Evolutionary conservation across 2,797 vertebrate species (phyloP).

Genomic region (Squalus acanthias): DNA sequence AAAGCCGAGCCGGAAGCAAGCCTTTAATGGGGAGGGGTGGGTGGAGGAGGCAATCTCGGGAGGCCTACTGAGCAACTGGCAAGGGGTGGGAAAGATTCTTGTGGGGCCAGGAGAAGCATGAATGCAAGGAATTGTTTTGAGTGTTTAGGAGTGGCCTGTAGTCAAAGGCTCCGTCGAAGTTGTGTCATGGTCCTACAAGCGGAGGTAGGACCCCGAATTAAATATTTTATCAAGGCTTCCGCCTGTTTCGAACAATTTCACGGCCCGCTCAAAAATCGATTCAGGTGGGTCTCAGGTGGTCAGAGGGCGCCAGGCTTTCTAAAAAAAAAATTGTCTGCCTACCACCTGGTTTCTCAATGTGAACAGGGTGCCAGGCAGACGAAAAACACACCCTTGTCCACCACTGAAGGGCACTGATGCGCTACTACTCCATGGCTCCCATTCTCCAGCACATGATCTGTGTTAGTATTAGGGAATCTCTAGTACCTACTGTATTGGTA

Average conservation of each 20-base stretch:
- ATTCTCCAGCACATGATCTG: background rate
- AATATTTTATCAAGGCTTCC: background rate
- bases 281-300: background rate
- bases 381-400: background rate
- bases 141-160: background rate
- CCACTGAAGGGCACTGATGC: background rate
- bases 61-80: background rate
- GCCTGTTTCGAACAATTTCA: background rate
- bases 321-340: background rate
- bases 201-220: background rate
- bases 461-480: background rate
- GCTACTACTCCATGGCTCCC: background rate
- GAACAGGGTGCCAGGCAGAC: background rate
- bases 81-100: background rate
- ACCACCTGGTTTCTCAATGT: too few relatives aligned
- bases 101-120: background rate
- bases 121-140: background rate
- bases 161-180: background rate
- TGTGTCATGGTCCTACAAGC: background rate
- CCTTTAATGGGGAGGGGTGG: too few relatives aligned
- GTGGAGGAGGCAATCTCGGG: too few relatives aligned
- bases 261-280: background rate
- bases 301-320: background rate
- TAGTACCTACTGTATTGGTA: background rate
- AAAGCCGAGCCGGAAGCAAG: background rate